These are phyloP conservation scores for Synchiropus splendidus DNA, from an alignment of 2,113 vertebrate species.

Conservation along the genomic window DNA sequence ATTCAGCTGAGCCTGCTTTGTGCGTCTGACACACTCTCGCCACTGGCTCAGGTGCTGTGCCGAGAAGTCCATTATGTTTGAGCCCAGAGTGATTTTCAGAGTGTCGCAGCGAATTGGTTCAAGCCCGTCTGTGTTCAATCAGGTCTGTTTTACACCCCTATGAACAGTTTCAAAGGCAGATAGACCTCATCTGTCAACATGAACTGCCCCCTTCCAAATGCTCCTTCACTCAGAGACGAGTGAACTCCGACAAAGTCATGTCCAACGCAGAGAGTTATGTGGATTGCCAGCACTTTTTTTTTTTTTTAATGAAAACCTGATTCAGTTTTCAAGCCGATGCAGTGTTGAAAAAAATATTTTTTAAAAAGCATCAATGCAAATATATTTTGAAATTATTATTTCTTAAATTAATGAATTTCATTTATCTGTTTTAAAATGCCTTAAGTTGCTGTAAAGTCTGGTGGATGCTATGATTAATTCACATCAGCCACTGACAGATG, in stretches of 20 bases:
- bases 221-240: slow-evolving; percentile 40
- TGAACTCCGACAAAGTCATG: slow-evolving; percentile 33
- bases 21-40: slow-evolving; percentile 4
- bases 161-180: slow-evolving; percentile 57
- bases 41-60: slow-evolving; percentile 49
- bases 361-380: too few species aligned
- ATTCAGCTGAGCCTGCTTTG: slow-evolving; percentile 22
- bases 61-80: slow-evolving; percentile 53
- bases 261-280: slow-evolving; percentile 23
- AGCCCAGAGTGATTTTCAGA: slow-evolving; percentile 46
- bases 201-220: slow-evolving; percentile 41
- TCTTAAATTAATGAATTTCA: too few species aligned
- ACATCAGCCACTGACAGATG: too few species aligned
- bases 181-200: slow-evolving; percentile 59
- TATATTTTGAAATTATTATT: too few species aligned
- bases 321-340: too few species aligned
- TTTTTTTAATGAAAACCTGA: too few species aligned
- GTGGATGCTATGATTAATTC: too few species aligned
- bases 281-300: too few species aligned
- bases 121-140: slow-evolving; percentile 46
- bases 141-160: slow-evolving; percentile 51
- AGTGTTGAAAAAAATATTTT: too few species aligned
- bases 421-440: too few species aligned
- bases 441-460: too few species aligned
- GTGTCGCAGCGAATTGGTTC: slow-evolving; percentile 53